Evolutionary conservation across 2,888 invertebrate genomes (phyloP), one percentile per base, ranked within the genome.

Genomic region (Neoscelio sp.): DNA sequence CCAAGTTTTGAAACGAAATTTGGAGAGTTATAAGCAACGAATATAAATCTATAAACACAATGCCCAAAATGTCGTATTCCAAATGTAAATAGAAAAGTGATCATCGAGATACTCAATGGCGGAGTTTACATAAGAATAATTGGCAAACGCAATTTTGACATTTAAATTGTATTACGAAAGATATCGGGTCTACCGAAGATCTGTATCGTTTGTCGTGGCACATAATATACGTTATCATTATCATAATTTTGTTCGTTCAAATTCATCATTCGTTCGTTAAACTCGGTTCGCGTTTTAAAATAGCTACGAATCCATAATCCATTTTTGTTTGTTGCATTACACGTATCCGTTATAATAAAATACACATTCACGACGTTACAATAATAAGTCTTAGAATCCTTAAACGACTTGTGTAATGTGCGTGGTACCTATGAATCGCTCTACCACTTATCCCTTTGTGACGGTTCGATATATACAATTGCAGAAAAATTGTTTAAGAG

Each of bases 291-390:
- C 67, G 35, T 73, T 60, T 81, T 54, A 80, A 79, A 75, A 80
- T 82, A 78, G 71, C 78, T 70, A 80, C 80, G 50, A 73, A 76
- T 77, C 74, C 71, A 75, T 73, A 54, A 64, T 78, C 65, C 77
- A 74, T 71, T 78, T 78, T 78, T 58, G n/a, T 56, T 46, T 74
- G 67, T 77, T 78, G 42, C 70, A 42, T 76, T 78, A 77, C 81
- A 82, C 84, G 83, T 79, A 78, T 81, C 82, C 84, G 83, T 85
- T 84, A 87, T 88, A 87, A 88, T 87, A 88, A 89, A 89, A 88
- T 87, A 88, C 87, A 86, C 87, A 87, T 87, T 87, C 88, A 86
- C 86, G 83, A 85, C 83, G 83, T 85, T 86, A 86, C 82, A 83
- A 82, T 82, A 81, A 84, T 82, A 82, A 82, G 80, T 84, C 81